Conservation (phyloP, 1,140 invertebrate genomes). For the Spodoptera frugiperda region DNA sequence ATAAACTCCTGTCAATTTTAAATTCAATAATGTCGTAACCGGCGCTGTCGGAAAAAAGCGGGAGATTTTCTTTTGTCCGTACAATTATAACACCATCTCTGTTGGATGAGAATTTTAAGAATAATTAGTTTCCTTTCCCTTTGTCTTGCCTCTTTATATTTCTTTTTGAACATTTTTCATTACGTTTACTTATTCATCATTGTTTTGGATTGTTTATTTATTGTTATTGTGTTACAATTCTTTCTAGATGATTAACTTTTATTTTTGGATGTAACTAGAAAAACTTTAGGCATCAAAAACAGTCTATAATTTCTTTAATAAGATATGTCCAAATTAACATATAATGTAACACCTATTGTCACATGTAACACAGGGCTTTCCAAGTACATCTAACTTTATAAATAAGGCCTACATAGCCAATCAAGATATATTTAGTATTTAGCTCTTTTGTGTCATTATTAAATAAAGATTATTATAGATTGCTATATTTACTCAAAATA, state of each 20-base stretch:
- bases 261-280: neutral
- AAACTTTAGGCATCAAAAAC: neutral
- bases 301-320: no score
- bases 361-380: no score
- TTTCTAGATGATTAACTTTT: conserved; percentile 9
- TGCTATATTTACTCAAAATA: no score
- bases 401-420: no score
- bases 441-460: no score
- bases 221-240: conserved; percentile 24
- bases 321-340: no score
- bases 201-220: conserved; percentile 16
- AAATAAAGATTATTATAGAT: no score
- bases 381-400: no score
- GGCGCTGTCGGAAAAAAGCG: neutral
- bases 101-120: conserved; percentile 24
- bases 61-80: conserved; percentile 34
- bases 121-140: conserved; percentile 42
- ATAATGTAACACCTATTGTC: no score
- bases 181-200: conserved; percentile 27
- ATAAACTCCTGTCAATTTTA: conserved; percentile 15
- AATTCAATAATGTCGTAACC: conserved; percentile 28
- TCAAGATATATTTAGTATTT: no score
- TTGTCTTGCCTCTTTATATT: conserved; percentile 31
- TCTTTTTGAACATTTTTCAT: conserved; percentile 29
- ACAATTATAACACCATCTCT: conserved; percentile 15